Evolutionary conservation across 2,888 invertebrate genomes (phyloP), one percentile per base, ranked within the genome.

Genomic region (Thereva unica): DNA sequence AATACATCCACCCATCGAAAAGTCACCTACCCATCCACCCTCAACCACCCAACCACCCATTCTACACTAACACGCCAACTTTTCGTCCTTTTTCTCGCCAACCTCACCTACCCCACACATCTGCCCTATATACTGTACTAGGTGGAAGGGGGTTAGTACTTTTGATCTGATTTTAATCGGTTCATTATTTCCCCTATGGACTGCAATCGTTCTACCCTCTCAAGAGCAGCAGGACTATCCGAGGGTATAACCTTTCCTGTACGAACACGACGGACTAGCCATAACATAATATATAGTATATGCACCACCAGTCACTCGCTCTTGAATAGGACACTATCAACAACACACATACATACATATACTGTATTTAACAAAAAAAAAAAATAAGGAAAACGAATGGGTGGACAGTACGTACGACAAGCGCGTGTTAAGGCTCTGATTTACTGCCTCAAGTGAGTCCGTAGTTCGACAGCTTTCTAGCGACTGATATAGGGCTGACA

Each of bases 161-260:
- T 59, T 59, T 59, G 57, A 59, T 59, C 57, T 59, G 57, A 59
- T 59, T 59, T 59, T 59, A 59, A 59, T 59, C 57, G 57, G 57
- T 59, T 59, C 57, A 59, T 59, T 59, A 59, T 59, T 59, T 59
- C 45, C 47, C 57, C n/a, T 59, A n/a, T 47, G 34, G 41, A 47
- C 57, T 38, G 35, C 50, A 50, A 23, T 5, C n/a, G 38, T 37
- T 38, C n/a, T 6, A 53, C 53, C 38, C 5, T 7, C 12, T 23
- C 12, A 5, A 34, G 35, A 23, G 41, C 37, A 47, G 57, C 57
- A 59, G 6, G 8, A 44, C 35, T 37, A 47, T 23, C 37, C 37
- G 45, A 12, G 57, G 57, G 57, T 59, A 38, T 12, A 10, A 44
- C 37, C 10, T 47, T 47, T 35, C 23, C 23, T 23, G 23, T 23